Conservation (phyloP, 2,113 vertebrate species). For the Paraplagusia blochii region DNA sequence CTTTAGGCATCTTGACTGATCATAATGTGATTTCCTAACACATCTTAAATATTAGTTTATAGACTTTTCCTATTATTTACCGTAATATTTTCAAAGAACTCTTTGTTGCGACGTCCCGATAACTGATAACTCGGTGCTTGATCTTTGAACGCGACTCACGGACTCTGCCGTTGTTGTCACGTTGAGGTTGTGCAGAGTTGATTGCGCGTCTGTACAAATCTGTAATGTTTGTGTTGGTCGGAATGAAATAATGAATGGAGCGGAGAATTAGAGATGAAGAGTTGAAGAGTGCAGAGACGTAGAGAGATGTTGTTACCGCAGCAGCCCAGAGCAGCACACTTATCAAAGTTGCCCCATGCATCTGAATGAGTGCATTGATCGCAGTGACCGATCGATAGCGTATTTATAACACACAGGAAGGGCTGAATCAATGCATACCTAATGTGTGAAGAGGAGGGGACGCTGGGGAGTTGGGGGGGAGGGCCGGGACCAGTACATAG, state of each 20-base stretch:
- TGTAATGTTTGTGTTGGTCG: conserved; percentile 34
- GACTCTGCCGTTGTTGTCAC: conserved; percentile 4
- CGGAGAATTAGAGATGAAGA: conserved; percentile 35
- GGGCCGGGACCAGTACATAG: conserved; percentile 45
- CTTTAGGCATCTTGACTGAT: no score
- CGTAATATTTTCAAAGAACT: no score
- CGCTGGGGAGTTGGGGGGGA: conserved; percentile 58
- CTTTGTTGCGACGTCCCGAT: no score
- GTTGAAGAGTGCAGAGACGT: conserved; percentile 16
- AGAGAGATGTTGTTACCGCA: conserved; percentile 80
- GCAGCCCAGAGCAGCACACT: conserved; percentile 80
- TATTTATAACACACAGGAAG: conserved; percentile 78
- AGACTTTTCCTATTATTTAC: no score
- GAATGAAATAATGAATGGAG: conserved; percentile 49
- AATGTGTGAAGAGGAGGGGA: conserved; percentile 69
- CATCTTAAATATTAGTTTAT: no score
- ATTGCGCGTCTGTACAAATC: conserved; percentile 40
- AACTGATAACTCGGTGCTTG: no score
- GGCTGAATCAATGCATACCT: conserved; percentile 79
- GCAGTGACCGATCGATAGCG: conserved; percentile 77
- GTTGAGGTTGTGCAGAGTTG: conserved; percentile 39
- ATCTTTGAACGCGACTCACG: no score
- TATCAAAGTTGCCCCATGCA: conserved; percentile 81
- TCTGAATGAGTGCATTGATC: conserved; percentile 88
- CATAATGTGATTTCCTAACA: no score